Evolutionary conservation across 2,888 invertebrate species (phyloP).

Genomic region (Trypoxylon attenuatum): DNA sequence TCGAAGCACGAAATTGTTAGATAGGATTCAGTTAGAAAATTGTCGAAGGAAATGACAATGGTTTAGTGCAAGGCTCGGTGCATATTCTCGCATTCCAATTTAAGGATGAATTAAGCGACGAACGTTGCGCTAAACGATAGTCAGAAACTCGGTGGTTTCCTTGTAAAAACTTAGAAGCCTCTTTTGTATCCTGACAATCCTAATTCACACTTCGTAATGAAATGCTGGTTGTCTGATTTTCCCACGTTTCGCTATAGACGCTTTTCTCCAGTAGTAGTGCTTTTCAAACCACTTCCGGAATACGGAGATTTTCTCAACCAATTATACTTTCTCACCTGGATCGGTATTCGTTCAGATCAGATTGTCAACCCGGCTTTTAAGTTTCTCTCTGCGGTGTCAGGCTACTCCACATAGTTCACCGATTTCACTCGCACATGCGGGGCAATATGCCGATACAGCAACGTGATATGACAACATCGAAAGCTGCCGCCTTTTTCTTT

Average conservation of each 20-base stretch:
- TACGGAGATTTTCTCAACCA: slow-evolving; percentile 36
- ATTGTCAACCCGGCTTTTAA: slow-evolving; percentile 24
- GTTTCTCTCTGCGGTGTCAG: too few relatives aligned
- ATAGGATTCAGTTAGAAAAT: too few relatives aligned
- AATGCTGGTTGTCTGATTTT: slow-evolving; percentile 32
- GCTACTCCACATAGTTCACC: too few relatives aligned
- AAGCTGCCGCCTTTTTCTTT: too few relatives aligned
- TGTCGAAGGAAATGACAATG: too few relatives aligned
- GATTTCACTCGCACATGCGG: too few relatives aligned
- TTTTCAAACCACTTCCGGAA: slow-evolving; percentile 20
- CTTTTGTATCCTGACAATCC: slow-evolving; percentile 33
- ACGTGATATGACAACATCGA: too few relatives aligned
- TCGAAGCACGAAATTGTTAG: too few relatives aligned
- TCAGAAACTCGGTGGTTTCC: slow-evolving; percentile 3
- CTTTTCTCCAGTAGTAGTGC: slow-evolving; percentile 29
- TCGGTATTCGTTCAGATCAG: slow-evolving; percentile 27
- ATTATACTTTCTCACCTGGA: slow-evolving; percentile 29
- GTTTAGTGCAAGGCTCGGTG: neutral
- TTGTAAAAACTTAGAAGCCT: slow-evolving; percentile 12
- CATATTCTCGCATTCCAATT: too few relatives aligned
- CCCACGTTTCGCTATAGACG: slow-evolving; percentile 2
- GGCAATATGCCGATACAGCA: too few relatives aligned
- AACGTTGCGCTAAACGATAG: too few relatives aligned
- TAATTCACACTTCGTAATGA: slow-evolving; percentile 34
- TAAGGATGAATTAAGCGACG: too few relatives aligned